Evolutionary conservation across 1,140 invertebrate species (phyloP).

Genomic region (Riptortus pedestris): DNA sequence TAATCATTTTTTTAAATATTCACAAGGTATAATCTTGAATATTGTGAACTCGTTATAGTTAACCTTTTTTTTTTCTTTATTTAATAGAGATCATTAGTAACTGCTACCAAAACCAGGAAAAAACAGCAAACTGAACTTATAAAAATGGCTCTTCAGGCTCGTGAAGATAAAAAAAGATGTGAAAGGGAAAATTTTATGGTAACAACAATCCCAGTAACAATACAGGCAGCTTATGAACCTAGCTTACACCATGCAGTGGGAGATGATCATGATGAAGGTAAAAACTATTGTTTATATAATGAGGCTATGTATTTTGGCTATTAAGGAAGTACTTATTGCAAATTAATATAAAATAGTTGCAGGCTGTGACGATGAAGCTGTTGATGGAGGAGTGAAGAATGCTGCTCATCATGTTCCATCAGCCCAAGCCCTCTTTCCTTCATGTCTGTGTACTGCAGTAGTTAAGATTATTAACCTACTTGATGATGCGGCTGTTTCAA

Average conservation of each 20-base stretch:
- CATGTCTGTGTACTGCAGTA: slow-evolving; percentile 87
- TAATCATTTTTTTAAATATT: no score
- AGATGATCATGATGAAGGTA: slow-evolving; percentile 80
- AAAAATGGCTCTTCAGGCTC: slow-evolving; percentile 83
- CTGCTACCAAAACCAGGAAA: slow-evolving; percentile 94
- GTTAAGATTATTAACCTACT: slow-evolving; percentile 88
- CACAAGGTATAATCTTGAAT: no score
- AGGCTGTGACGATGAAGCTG: slow-evolving; percentile 34
- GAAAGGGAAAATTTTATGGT: slow-evolving; percentile 93
- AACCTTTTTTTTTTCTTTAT: no score
- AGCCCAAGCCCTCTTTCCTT: slow-evolving; percentile 91
- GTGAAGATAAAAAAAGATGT: slow-evolving; percentile 87
- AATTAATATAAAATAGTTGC: slow-evolving; percentile 5
- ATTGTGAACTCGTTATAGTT: no score
- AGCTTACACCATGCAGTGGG: slow-evolving; percentile 71
- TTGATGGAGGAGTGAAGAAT: slow-evolving; percentile 43
- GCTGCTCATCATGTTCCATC: slow-evolving; percentile 72
- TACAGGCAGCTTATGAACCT: slow-evolving; percentile 91
- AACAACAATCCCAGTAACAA: slow-evolving; percentile 90
- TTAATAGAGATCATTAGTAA: slow-evolving; percentile 94
- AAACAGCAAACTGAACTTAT: slow-evolving; percentile 98
- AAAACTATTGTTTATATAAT: no score
- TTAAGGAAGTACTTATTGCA: no score
- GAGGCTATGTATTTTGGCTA: neutral
- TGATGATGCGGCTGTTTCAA: slow-evolving; percentile 89